Evolutionary conservation across 2,888 invertebrate genomes (phyloP), one percentile per base, ranked within the genome.

Genomic region (Sinelater perroti): DNA sequence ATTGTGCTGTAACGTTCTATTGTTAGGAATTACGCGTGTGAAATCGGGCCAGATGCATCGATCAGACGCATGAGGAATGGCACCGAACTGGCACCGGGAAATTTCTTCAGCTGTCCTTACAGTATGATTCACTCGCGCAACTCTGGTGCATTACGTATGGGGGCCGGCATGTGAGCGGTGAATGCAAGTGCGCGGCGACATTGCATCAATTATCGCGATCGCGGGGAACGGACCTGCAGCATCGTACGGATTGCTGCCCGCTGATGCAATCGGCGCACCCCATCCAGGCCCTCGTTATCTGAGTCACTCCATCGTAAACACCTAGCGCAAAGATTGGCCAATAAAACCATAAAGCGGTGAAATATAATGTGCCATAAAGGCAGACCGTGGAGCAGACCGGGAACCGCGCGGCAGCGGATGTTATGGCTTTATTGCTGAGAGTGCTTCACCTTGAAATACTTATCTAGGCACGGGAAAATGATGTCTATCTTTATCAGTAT

Each of bases 231-330:
- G 30, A 30, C 44, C 30, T 30, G 30, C 44, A 44, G n/a, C 30
- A n/a, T n/a, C 30, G 26, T 30, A 28, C 30, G 28, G 18, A 30
- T 44, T 11, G 40, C 13, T 38, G 18, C 13, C 10, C 16, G 42
- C 16, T 44, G 18, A 44, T 44, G 30, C 18, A 16, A 44, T 24
- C 44, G n/a, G 28, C 28, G 18, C 44, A 44, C 44, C 28, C 44
- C 10, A 44, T 5, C 30, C 8, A 30, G 17, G n/a, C 11, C 30
- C 30, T 11, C 30, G 7, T 44, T 17, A 44, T 44, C 28, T 44
- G 44, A 44, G 16, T 44, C 44, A 44, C 30, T 18, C 44, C 18
- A n/a, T 17, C 18, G 28, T 26, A 28, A 44, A 40, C 16, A 35
- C 14, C 16, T 35, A 8, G 14, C 16, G 7, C 8, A 10, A 20